These are phyloP conservation scores for Leptinotarsa peninsularis DNA, from an alignment of 2,888 invertebrate genomes.

Conservation along the genomic window DNA sequence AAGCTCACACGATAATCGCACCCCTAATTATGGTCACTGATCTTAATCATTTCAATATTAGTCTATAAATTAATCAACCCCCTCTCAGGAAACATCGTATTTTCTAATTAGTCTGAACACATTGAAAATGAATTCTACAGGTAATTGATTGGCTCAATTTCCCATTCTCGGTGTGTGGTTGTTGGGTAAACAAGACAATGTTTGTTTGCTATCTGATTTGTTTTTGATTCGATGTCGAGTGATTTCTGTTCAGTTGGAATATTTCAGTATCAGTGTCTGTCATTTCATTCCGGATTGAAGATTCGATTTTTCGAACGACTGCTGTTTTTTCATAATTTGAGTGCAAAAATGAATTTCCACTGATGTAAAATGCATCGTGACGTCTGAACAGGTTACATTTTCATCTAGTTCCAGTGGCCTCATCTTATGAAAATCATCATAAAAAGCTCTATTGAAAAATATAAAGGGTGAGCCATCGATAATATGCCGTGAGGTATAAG, in stretches of 20 bases:
- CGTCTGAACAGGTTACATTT: no score
- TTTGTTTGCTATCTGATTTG: slow-evolving; percentile 17
- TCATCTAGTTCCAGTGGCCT: no score
- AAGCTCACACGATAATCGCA: no score
- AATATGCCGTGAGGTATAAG: no score
- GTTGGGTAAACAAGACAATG: slow-evolving; percentile 1
- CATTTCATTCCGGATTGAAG: not conserved
- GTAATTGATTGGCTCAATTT: slow-evolving; percentile 17
- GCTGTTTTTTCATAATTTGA: not conserved
- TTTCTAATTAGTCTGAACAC: slow-evolving; percentile 11
- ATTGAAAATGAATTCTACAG: slow-evolving; percentile 5
- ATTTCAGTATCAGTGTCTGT: not conserved
- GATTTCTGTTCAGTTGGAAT: not conserved
- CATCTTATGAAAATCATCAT: no score
- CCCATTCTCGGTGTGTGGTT: slow-evolving; percentile 17
- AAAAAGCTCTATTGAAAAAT: no score
- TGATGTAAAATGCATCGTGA: no score
- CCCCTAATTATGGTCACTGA: not conserved
- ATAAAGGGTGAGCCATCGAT: no score
- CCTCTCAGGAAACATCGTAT: not conserved
- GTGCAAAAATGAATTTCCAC: no score
- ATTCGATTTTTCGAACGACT: not conserved
- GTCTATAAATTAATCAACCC: not conserved
- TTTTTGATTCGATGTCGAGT: slow-evolving; percentile 8
- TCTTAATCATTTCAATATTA: not conserved